phyloP scores from a whole-genome alignment of 1,140 invertebrate species.

The Pseudomyrmex concolor region DNA sequence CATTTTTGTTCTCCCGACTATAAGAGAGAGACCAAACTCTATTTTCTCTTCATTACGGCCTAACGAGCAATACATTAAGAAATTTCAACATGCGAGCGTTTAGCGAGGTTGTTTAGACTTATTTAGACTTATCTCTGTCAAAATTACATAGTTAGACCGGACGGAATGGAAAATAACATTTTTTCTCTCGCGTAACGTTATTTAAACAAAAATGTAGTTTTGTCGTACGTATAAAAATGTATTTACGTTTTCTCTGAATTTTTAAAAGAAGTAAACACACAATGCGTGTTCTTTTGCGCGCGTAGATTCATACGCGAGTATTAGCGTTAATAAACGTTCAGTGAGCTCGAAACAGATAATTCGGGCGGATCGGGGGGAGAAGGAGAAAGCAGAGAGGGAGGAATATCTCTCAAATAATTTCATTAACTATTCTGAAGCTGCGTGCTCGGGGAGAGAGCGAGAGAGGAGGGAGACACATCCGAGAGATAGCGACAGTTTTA shows the following conservation, averaged over 20 bases:
- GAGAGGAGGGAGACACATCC: slow-evolving; percentile 9
- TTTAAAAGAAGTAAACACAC: too few species aligned
- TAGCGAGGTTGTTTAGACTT: slow-evolving; percentile 46
- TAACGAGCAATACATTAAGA: slow-evolving; percentile 67
- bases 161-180: neutral
- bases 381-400: too few species aligned
- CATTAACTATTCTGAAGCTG: slow-evolving; percentile 38
- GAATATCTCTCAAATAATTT: slow-evolving; percentile 52
- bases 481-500: slow-evolving; percentile 54
- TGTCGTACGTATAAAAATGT: too few species aligned
- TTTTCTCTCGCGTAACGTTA: neutral
- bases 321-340: slow-evolving; percentile 23
- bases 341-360: slow-evolving; percentile 56
- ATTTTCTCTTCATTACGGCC: slow-evolving; percentile 69
- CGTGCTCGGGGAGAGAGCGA: slow-evolving; percentile 30
- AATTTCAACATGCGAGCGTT: slow-evolving; percentile 46
- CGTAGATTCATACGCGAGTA: neutral
- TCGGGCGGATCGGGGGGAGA: neutral
- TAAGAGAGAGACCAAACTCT: slow-evolving; percentile 57
- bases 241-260: too few species aligned
- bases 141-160: neutral
- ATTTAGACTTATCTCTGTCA: neutral
- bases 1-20: slow-evolving; percentile 51
- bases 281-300: neutral
- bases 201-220: too few species aligned